Conservation (phyloP, 1,140 invertebrate genomes). For the Coenobita brevimanus region DNA sequence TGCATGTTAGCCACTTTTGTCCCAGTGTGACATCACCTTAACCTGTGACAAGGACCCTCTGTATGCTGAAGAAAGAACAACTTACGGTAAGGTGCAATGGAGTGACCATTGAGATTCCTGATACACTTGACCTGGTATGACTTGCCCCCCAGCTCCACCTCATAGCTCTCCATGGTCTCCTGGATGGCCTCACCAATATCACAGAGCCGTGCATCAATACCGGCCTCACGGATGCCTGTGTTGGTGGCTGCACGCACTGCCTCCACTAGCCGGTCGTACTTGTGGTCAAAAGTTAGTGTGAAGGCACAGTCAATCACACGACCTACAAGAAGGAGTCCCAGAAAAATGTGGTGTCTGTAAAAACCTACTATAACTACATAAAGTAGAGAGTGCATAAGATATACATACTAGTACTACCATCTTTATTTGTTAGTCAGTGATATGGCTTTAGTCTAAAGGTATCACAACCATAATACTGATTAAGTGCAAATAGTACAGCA, state of each 20-base stretch:
- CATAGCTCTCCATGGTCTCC: conserved; percentile 99
- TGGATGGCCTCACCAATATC: conserved; percentile 98
- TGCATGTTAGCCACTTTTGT: too few relatives aligned
- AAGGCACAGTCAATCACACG: conserved; percentile 99
- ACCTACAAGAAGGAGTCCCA: conserved; percentile 75
- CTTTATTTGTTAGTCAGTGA: too few relatives aligned
- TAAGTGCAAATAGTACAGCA: too few relatives aligned
- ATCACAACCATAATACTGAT: too few relatives aligned
- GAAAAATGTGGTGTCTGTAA: too few relatives aligned
- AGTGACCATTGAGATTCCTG: conserved; percentile 98
- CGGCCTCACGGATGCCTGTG: conserved; percentile 94
- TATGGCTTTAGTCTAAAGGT: too few relatives aligned
- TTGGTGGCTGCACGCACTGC: conserved; percentile 98
- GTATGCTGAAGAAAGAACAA: conserved; percentile 1
- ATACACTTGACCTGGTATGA: conserved; percentile 98
- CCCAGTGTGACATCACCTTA: too few relatives aligned
- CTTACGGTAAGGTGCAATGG: conserved; percentile 94
- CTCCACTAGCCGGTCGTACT: conserved; percentile 95
- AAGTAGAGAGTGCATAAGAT: too few relatives aligned
- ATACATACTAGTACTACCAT: too few relatives aligned
- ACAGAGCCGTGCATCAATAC: conserved; percentile 97
- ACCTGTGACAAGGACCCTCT: too few relatives aligned
- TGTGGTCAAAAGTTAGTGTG: conserved; percentile 96
- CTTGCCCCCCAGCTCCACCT: conserved; percentile 98
- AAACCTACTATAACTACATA: too few relatives aligned